Conservation (phyloP, 2,888 invertebrate genomes). For the Oxycera nigricornis region DNA sequence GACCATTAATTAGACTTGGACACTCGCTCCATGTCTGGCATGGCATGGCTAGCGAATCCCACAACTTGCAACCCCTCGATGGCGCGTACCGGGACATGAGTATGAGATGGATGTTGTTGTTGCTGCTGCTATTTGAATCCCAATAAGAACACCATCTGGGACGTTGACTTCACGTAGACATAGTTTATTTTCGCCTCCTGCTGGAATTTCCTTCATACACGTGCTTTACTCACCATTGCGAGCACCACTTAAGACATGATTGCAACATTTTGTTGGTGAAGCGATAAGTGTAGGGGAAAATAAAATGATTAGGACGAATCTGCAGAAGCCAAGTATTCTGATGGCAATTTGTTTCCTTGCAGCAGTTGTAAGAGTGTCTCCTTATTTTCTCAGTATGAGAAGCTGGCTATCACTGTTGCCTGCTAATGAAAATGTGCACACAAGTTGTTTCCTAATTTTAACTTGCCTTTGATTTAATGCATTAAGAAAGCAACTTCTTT, state of each 20-base stretch:
- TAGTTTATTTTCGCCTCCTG: constrained; percentile 36
- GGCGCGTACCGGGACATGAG: neutral
- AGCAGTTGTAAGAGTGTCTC: too few species aligned
- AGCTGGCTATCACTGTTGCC: too few species aligned
- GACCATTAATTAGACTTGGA: constrained; percentile 39
- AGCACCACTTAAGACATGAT: constrained; percentile 7
- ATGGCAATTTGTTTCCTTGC: too few species aligned
- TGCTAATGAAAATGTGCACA: too few species aligned
- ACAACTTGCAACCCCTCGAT: constrained; percentile 19
- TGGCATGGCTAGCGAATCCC: neutral
- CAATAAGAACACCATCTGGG: constrained; percentile 27
- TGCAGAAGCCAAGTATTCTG: neutral
- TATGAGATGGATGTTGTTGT: neutral
- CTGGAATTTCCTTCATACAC: constrained; percentile 29
- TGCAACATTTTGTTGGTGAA: neutral
- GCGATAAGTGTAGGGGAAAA: neutral
- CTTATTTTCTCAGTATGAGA: too few species aligned
- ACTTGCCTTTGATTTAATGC: too few species aligned
- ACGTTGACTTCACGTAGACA: constrained; percentile 26
- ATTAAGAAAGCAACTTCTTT: too few species aligned
- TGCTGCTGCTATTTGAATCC: constrained; percentile 15
- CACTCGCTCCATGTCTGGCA: too few species aligned
- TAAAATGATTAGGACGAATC: neutral
- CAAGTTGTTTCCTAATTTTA: too few species aligned
- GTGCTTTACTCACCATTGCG: constrained; percentile 9